phyloP scores from a whole-genome alignment of 2,113 vertebrate species.

The Corythoichthys haematopterus region DNA sequence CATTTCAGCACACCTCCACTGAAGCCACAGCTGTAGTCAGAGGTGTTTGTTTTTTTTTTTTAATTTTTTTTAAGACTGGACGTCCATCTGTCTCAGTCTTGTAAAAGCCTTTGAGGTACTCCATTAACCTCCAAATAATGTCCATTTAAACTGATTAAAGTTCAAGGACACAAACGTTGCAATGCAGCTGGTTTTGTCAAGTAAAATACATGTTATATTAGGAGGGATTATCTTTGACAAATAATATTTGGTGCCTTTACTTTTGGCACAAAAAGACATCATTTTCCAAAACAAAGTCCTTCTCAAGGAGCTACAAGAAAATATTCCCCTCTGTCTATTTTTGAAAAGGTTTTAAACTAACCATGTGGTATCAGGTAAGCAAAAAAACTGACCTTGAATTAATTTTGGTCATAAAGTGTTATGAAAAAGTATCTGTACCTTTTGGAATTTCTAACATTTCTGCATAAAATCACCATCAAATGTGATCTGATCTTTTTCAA shows the following conservation, averaged over 20 bases:
- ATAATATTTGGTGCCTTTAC: neutral
- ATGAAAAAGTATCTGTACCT: too few relatives aligned
- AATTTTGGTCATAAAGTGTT: neutral
- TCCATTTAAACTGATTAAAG: conserved; percentile 3
- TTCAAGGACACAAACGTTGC: conserved; percentile 4
- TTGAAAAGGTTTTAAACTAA: too few relatives aligned
- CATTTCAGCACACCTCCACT: neutral
- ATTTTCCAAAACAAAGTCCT: too few relatives aligned
- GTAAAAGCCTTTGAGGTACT: neutral
- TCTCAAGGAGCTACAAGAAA: too few relatives aligned
- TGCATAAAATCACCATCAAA: too few relatives aligned
- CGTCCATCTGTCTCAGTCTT: neutral
- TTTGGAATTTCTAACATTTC: too few relatives aligned
- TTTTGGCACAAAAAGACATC: too few relatives aligned
- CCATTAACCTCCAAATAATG: conserved; percentile 3
- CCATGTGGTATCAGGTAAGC: neutral
- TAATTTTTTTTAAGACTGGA: conserved; percentile 2
- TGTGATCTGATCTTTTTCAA: too few relatives aligned
- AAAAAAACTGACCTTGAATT: neutral
- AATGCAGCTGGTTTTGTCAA: neutral
- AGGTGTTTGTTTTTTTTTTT: neutral
- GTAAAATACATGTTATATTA: neutral
- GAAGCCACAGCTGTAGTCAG: neutral
- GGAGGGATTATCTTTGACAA: neutral
- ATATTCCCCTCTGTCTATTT: too few relatives aligned